Evolutionary conservation across 2,113 vertebrate genomes (phyloP).

Genomic region (Chionis minor): DNA sequence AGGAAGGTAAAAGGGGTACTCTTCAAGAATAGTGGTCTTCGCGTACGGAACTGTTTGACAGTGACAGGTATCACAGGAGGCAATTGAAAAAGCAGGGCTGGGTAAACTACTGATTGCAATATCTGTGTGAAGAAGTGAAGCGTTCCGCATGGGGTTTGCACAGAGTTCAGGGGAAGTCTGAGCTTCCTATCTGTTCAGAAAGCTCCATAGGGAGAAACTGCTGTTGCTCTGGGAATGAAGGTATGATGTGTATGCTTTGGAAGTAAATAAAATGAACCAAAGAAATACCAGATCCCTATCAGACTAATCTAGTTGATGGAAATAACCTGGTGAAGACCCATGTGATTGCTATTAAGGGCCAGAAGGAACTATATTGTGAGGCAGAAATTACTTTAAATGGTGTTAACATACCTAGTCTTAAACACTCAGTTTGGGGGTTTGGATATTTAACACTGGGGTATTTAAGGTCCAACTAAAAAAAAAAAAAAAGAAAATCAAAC

Average conservation of each 20-base stretch:
- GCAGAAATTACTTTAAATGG: background rate
- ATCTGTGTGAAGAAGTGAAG: background rate
- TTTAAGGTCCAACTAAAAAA: background rate
- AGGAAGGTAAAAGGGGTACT: background rate
- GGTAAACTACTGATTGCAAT: background rate
- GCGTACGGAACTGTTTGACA: background rate
- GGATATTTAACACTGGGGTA: background rate
- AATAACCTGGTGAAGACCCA: background rate
- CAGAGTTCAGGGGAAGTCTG: background rate
- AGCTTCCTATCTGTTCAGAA: background rate
- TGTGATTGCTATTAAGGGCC: background rate
- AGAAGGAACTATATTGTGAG: background rate
- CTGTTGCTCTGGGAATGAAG: background rate
- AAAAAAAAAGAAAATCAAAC: background rate
- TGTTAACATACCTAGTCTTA: background rate
- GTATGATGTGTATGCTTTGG: background rate
- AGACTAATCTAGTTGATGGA: background rate
- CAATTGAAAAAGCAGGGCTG: background rate
- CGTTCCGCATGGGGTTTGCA: background rate
- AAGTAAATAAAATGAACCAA: background rate
- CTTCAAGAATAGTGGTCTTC: background rate
- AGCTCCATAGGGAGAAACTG: background rate
- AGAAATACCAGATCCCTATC: background rate
- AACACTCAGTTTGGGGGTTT: background rate
- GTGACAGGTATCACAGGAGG: background rate